A percentile compares a stretch with the other conserved stretches of the same genome.
Conservation (phyloP, 2,113 vertebrate genomes). For the Colaptes auratus region DNA sequence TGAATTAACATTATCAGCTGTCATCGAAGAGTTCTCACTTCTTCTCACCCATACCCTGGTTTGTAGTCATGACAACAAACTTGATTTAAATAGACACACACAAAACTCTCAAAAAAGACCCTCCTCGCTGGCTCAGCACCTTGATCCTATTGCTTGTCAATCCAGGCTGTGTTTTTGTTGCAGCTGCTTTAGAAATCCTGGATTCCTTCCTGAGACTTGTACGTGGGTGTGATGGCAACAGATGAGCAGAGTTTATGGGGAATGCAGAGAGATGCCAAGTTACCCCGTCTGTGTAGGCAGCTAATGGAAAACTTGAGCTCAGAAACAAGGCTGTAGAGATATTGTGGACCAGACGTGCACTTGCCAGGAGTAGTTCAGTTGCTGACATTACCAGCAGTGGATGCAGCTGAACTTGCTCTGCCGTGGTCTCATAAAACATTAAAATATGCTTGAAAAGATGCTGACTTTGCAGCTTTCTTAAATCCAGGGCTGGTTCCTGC, state of each 20-base stretch:
- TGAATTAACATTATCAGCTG: slow-evolving; percentile 1
- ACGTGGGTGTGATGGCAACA: slow-evolving; percentile 59
- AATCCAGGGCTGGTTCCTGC: background rate
- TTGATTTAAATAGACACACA: slow-evolving; percentile 47
- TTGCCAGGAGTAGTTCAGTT: slow-evolving; percentile 10
- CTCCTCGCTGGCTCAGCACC: background rate
- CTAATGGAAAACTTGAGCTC: slow-evolving; percentile 54
- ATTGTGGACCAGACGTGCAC: background rate
- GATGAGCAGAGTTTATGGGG: slow-evolving; percentile 60
- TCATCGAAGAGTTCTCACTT: slow-evolving; percentile 28
- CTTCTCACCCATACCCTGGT: background rate
- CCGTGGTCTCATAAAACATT: slow-evolving; percentile 6
- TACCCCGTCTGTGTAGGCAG: slow-evolving; percentile 56
- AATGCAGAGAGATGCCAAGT: slow-evolving; percentile 61
- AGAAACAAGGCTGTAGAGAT: slow-evolving; percentile 8
- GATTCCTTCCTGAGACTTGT: slow-evolving; percentile 38
- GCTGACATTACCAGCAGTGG: slow-evolving; percentile 33
- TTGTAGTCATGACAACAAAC: slow-evolving; percentile 60
- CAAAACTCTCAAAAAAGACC: slow-evolving; percentile 3
- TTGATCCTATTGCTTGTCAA: slow-evolving; percentile 24
- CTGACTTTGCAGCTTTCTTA: background rate
- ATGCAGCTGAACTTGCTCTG: slow-evolving; percentile 45
- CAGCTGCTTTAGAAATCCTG: slow-evolving; percentile 58
- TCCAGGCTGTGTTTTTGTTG: slow-evolving; percentile 57
- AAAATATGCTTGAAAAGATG: background rate